A percentile compares a stretch with the other conserved stretches of the same genome.
phyloP scores from a whole-genome alignment of 2,797 vertebrate genomes.

The Synaphobranchus kaupii region DNA sequence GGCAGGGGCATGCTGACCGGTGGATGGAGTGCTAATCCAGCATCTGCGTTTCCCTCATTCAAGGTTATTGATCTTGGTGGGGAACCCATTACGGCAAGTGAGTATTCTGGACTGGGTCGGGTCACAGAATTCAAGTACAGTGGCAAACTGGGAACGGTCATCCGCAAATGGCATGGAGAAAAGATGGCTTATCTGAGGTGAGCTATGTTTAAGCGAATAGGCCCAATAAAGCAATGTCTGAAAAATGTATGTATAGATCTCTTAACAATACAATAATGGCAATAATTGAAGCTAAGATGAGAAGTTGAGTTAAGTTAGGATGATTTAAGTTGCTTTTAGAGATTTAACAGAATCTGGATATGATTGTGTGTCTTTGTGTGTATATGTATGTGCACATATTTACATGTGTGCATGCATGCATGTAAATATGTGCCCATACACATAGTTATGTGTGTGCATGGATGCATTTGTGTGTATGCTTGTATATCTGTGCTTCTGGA shows the following conservation, averaged over 20 bases:
- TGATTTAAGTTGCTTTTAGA: background rate
- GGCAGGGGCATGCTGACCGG: background rate
- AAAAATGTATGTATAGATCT: background rate
- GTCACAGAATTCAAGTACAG: slow-evolving; percentile 95
- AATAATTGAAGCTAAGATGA: background rate
- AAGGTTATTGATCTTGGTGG: slow-evolving; percentile 91
- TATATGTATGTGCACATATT: background rate
- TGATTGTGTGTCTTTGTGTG: background rate
- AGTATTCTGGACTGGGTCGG: slow-evolving; percentile 82
- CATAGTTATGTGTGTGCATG: background rate
- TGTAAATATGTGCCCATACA: too few relatives aligned
- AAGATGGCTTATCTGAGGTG: slow-evolving; percentile 87
- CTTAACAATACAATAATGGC: background rate
- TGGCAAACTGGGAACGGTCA: slow-evolving; percentile 80
- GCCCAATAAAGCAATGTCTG: background rate
- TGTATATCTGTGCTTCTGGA: background rate
- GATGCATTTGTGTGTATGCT: background rate
- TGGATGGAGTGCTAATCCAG: background rate
- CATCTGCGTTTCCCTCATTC: slow-evolving; percentile 33
- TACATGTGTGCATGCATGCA: too few relatives aligned
- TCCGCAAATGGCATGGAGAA: slow-evolving; percentile 86
- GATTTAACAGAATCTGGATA: background rate
- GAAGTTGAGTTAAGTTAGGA: background rate
- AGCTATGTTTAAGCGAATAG: slow-evolving; percentile 16
- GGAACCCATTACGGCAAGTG: slow-evolving; percentile 68